Conservation (phyloP, 2,113 vertebrate species). For the Cephalopterus ornatus region DNA sequence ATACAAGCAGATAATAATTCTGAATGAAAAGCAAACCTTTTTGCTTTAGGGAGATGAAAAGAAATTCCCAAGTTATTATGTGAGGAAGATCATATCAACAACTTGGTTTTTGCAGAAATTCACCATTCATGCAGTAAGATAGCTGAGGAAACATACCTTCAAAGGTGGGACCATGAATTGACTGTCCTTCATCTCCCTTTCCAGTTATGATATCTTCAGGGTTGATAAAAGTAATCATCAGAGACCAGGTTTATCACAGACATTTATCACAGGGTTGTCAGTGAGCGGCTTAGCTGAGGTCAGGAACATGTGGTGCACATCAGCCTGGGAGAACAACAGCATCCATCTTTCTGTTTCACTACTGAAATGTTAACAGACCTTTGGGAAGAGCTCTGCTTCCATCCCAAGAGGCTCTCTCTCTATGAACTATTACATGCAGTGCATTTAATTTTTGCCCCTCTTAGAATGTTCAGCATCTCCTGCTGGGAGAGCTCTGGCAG, state of each 20-base stretch:
- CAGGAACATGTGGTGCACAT: accelerated
- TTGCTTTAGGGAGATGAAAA: not conserved
- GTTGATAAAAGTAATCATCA: not conserved
- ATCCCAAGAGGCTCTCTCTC: accelerated
- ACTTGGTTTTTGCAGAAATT: not conserved
- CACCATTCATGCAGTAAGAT: not conserved
- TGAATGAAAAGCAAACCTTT: not conserved
- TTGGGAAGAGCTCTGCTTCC: not conserved
- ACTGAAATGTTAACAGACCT: not conserved
- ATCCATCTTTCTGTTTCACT: not conserved
- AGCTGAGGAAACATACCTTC: slow-evolving; percentile 69
- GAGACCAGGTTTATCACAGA: not conserved
- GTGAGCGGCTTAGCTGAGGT: not conserved
- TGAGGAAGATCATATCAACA: not conserved
- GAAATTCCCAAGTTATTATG: not conserved
- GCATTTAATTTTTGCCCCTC: not conserved
- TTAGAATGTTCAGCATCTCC: not conserved
- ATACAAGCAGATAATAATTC: not conserved
- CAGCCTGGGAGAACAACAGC: not conserved
- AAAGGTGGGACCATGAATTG: slow-evolving; percentile 85
- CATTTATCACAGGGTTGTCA: not conserved
- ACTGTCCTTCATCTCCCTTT: slow-evolving; percentile 80
- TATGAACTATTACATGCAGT: not conserved
- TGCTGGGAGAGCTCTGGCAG: not conserved
- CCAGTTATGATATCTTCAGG: slow-evolving; percentile 80